phyloP scores from a whole-genome alignment of 2,797 vertebrate genomes.

The Pteropus rufus region DNA sequence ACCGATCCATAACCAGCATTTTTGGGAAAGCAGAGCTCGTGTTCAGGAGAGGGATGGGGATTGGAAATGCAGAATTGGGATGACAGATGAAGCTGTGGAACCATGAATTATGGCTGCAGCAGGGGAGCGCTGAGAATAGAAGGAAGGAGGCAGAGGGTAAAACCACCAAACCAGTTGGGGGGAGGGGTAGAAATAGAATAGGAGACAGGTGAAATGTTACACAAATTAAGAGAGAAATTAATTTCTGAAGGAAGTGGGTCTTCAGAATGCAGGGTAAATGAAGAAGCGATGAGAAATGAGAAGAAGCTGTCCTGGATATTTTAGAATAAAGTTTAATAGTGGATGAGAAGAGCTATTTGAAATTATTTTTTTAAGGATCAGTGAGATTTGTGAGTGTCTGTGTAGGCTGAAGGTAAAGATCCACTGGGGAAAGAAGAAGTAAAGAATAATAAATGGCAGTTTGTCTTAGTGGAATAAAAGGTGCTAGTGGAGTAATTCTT shows the following conservation, averaged over 20 bases:
- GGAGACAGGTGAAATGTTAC: not conserved
- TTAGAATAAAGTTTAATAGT: not conserved
- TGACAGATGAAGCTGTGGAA: not conserved
- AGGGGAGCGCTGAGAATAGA: accelerated
- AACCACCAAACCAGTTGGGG: not conserved
- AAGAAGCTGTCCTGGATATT: not conserved
- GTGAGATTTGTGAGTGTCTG: not conserved
- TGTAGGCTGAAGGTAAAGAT: not conserved
- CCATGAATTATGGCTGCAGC: not conserved
- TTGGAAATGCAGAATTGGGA: not conserved
- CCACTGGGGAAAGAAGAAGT: not conserved
- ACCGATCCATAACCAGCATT: not conserved
- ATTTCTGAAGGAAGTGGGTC: not conserved
- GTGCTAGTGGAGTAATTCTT: not conserved
- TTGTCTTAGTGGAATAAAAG: not conserved
- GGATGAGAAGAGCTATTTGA: not conserved
- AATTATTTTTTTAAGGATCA: not conserved
- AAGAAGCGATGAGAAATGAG: not conserved
- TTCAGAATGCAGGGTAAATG: not conserved
- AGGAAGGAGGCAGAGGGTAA: not conserved
- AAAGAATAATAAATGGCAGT: not conserved
- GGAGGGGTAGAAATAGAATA: too few species aligned
- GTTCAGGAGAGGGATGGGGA: not conserved
- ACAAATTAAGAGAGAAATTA: not conserved
- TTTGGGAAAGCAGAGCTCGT: not conserved